A percentile compares a stretch with the other conserved stretches of the same genome.
Conservation (phyloP, 2,797 vertebrate genomes). For the Sebastes hubbsi region DNA sequence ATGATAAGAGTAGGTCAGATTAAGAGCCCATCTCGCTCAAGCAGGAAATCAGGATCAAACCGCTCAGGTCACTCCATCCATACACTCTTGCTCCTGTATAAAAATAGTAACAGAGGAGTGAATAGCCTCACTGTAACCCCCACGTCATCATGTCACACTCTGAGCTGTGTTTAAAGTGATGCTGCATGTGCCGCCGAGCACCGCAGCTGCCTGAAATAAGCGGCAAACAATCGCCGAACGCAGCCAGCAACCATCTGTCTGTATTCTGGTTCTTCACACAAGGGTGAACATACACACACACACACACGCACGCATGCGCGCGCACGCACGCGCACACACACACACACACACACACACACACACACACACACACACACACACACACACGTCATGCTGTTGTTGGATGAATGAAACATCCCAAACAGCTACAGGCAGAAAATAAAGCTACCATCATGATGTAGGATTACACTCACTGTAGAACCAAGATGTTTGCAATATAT, state of each 20-base stretch:
- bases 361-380: no score
- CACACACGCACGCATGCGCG: background rate
- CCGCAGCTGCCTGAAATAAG: conserved; percentile 52
- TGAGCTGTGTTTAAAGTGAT: conserved; percentile 54
- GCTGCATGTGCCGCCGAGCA: conserved; percentile 40
- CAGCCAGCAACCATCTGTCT: conserved; percentile 59
- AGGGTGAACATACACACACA: conserved; percentile 23
- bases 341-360: no score
- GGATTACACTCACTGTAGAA: background rate
- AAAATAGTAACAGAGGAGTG: conserved; percentile 70
- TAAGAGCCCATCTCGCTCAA: conserved; percentile 27
- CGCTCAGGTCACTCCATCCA: conserved; percentile 25
- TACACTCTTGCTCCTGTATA: conserved; percentile 26
- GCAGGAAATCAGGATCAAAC: conserved; percentile 64
- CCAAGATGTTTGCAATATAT: background rate
- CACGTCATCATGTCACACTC: conserved; percentile 49
- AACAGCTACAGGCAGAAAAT: conserved; percentile 15
- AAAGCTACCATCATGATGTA: background rate
- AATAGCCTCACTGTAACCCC: conserved; percentile 42
- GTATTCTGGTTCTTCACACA: conserved; percentile 52
- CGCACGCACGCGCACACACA: no score
- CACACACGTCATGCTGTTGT: background rate
- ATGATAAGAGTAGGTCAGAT: conserved; percentile 56
- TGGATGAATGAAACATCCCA: conserved; percentile 10
- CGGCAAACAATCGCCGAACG: conserved; percentile 30